phyloP scores from a whole-genome alignment of 1,140 invertebrate species.

The Lepidotrigona ventralis region DNA sequence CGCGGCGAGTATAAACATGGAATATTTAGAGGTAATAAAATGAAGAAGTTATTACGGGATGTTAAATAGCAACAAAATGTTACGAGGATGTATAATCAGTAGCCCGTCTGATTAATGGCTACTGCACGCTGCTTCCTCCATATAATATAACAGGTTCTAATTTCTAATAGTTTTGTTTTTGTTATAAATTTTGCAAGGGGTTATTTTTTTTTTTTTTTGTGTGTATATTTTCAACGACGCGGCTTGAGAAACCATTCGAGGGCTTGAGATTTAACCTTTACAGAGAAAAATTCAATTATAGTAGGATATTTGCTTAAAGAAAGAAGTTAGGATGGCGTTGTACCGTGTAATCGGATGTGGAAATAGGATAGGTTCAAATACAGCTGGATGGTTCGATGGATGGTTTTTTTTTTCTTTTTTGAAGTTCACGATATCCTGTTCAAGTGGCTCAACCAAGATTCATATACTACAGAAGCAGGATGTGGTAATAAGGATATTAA shows the following conservation, averaged over 20 bases:
- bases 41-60: slow-evolving; percentile 3
- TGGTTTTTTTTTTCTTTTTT: neutral
- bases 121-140: neutral
- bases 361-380: slow-evolving; percentile 75
- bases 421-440: neutral
- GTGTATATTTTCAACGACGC: neutral
- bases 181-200: neutral
- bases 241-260: neutral
- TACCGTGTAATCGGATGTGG: slow-evolving; percentile 71
- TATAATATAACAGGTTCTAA: neutral
- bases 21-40: slow-evolving; percentile 16
- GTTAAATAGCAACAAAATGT: neutral
- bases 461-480: neutral
- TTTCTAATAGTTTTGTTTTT: slow-evolving; percentile 1
- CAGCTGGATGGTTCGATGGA: slow-evolving; percentile 69
- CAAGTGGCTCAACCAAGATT: neutral
- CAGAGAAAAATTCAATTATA: neutral
- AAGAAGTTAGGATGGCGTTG: slow-evolving; percentile 44
- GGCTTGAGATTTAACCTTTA: neutral
- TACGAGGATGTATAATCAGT: neutral
- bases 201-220: neutral
- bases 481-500: neutral
- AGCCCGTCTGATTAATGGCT: neutral
- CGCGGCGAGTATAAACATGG: neutral
- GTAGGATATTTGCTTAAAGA: slow-evolving; percentile 45